These are phyloP conservation scores for Neopipo cinnamomea DNA, from an alignment of 2,113 vertebrate genomes.

Conservation along the genomic window DNA sequence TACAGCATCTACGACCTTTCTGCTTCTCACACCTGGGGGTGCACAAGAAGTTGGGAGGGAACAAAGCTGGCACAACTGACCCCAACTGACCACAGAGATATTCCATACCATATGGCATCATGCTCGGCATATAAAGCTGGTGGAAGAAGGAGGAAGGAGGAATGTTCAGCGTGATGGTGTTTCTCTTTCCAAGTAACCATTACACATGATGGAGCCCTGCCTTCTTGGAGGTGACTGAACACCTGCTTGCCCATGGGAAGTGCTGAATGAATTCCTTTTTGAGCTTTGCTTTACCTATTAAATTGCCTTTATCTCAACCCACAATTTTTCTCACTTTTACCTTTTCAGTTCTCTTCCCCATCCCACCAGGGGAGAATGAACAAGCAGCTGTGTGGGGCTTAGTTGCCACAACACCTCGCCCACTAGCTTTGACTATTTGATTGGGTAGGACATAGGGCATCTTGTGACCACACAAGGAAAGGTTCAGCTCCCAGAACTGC, in stretches of 20 bases:
- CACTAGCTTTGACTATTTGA: not conserved
- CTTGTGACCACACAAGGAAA: not conserved
- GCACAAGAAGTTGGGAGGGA: not conserved
- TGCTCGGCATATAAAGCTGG: not conserved
- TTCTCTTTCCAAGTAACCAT: not conserved
- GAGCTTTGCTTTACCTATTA: not conserved
- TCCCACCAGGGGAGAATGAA: not conserved
- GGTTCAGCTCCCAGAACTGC: not conserved
- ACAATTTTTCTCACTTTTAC: not conserved
- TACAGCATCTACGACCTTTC: not conserved
- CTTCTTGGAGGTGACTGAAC: not conserved
- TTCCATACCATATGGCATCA: not conserved
- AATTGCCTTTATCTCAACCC: not conserved
- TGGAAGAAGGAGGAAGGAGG: not conserved
- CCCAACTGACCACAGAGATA: not conserved
- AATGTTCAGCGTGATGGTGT: not conserved
- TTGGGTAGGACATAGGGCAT: not conserved
- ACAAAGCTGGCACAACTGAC: not conserved
- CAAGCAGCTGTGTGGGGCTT: not conserved
- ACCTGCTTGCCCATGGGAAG: not conserved
- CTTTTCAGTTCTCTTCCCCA: not conserved
- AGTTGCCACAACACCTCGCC: not conserved
- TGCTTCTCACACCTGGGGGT: not conserved
- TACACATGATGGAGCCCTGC: not conserved
- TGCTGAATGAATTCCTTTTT: not conserved